phyloP scores from a whole-genome alignment of 2,888 invertebrate genomes.

The Mythimna impura region DNA sequence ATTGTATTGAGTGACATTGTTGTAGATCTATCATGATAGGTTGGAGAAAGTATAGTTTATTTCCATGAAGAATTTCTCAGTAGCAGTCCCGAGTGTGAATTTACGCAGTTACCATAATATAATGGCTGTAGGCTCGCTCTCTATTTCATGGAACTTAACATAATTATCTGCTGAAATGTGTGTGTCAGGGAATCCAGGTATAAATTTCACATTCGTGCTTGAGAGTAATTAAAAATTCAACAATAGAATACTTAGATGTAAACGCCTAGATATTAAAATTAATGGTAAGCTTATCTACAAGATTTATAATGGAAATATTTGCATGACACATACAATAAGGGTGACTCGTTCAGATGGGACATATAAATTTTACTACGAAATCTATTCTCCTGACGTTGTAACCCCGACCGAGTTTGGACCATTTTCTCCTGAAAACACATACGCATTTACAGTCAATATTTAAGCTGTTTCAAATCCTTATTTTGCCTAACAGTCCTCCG shows the following conservation, averaged over 20 bases:
- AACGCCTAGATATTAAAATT: constrained; percentile 25
- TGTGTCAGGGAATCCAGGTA: background rate
- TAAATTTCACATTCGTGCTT: constrained; percentile 7
- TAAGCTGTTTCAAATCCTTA: background rate
- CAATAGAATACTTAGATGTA: constrained; percentile 33
- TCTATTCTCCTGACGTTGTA: constrained; percentile 5
- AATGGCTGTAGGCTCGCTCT: background rate
- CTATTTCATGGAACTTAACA: background rate
- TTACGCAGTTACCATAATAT: background rate
- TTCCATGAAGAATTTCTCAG: background rate
- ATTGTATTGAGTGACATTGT: background rate
- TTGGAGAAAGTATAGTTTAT: background rate
- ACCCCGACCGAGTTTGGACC: background rate
- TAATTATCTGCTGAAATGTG: background rate
- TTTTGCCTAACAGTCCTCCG: background rate
- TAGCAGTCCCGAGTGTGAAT: too few relatives aligned
- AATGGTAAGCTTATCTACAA: constrained; percentile 33
- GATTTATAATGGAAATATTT: constrained; percentile 47
- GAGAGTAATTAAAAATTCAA: constrained; percentile 25
- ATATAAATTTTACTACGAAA: constrained; percentile 39
- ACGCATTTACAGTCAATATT: background rate
- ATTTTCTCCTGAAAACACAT: background rate
- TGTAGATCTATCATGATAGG: background rate
- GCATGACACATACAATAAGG: constrained; percentile 28
- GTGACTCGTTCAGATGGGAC: constrained; percentile 22